These are phyloP conservation scores for Ascaphus truei DNA, from an alignment of 2,113 vertebrate species.

Conservation along the genomic window DNA sequence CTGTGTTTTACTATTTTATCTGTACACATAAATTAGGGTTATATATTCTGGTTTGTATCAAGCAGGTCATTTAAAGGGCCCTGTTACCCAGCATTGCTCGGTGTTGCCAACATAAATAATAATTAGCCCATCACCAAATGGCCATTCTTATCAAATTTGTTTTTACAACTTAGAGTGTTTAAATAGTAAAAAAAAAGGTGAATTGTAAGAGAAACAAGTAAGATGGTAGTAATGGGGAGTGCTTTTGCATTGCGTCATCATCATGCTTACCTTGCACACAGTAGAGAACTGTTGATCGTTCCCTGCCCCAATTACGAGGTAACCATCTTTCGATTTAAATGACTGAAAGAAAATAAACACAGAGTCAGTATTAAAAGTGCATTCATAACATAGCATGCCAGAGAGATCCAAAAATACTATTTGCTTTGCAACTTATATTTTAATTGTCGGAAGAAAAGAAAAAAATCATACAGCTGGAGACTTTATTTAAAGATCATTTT, in stretches of 20 bases:
- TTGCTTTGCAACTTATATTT: constrained; percentile 23
- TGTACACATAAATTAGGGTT: background rate
- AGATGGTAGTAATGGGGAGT: background rate
- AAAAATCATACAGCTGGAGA: background rate
- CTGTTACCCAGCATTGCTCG: background rate
- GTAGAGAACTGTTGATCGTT: constrained; percentile 83
- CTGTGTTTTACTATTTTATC: background rate
- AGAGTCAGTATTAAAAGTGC: constrained; percentile 6
- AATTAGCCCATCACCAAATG: constrained; percentile 7
- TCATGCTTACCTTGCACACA: constrained; percentile 75
- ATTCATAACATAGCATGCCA: background rate
- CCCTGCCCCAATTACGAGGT: constrained; percentile 83
- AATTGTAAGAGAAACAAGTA: background rate
- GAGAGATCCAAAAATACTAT: background rate
- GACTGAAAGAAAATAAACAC: constrained; percentile 63
- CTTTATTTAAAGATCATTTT: background rate
- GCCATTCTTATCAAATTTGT: background rate
- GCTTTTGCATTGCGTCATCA: constrained; percentile 2
- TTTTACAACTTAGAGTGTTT: constrained; percentile 16
- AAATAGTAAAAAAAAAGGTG: too few species aligned
- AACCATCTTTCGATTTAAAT: constrained; percentile 84
- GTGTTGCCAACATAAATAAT: constrained; percentile 10
- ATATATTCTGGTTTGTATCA: background rate
- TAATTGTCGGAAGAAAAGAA: background rate
- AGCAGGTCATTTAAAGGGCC: background rate